phyloP scores from a whole-genome alignment of 2,113 vertebrate species.

The Tachysurus fulvidraco region DNA sequence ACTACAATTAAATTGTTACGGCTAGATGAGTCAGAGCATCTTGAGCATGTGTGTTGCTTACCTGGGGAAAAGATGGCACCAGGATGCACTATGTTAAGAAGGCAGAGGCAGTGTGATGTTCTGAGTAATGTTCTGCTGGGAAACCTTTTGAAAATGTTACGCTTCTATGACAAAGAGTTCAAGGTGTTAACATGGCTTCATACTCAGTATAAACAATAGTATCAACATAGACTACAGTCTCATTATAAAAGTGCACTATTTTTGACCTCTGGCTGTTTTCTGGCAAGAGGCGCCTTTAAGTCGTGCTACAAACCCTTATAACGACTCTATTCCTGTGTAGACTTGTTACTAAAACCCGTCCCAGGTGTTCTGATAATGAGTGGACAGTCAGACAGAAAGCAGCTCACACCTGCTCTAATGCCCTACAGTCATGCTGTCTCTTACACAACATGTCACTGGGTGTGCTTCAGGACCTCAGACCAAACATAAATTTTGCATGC shows the following conservation, averaged over 20 bases:
- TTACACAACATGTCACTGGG: not conserved
- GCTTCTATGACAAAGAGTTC: too few relatives aligned
- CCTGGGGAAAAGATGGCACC: too few relatives aligned
- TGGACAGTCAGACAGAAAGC: not conserved
- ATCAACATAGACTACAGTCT: not conserved
- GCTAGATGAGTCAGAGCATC: too few relatives aligned
- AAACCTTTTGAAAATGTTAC: too few relatives aligned
- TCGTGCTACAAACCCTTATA: not conserved
- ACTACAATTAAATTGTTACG: too few relatives aligned
- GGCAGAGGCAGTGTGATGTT: too few relatives aligned
- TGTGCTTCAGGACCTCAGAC: not conserved
- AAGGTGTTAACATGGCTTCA: too few relatives aligned
- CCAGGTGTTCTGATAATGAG: not conserved
- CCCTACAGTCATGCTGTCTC: not conserved
- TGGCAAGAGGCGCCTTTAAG: not conserved
- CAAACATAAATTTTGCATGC: not conserved
- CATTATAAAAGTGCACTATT: not conserved
- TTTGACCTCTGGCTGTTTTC: not conserved
- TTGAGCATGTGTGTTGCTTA: too few relatives aligned
- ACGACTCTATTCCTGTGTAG: not conserved
- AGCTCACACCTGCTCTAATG: not conserved
- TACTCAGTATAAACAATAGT: not conserved
- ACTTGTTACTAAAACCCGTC: conserved; percentile 4
- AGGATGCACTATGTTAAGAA: too few relatives aligned
- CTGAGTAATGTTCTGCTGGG: too few relatives aligned